Base-by-base conservation (phyloP, 2,797 vertebrate genomes). In the Thalassophryne amazonica region DNA sequence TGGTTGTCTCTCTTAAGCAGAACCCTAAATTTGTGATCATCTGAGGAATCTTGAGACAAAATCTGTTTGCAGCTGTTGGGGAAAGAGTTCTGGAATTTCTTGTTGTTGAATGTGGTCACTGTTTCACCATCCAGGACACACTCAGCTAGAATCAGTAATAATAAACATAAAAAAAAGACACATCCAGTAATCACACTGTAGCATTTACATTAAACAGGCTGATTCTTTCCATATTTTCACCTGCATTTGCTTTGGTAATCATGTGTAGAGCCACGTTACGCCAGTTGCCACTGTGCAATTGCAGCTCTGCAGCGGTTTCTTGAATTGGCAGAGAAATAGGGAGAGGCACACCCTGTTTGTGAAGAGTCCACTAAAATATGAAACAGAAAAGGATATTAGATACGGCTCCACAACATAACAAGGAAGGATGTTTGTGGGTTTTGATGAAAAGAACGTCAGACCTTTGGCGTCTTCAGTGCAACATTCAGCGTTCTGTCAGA, bases 21-120 rank as follows among this genome's bases (percentile, higher is more conserved):
- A 72, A 94, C 83, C 33, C 93, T 54, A 62, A 94, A 94, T 69
- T 92, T 93, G 24, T 89, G 76, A 53, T 93, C 89, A 8, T 55
- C 2, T 11, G 89, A 92, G 41, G 91, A 92, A 53, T 95, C 93
- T 55, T 93, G 91, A 47, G 83, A 86, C 75, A 95, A 63, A 39
- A 94, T 67, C 25, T 94, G 91, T 76, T 81, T 70, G 71, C 91
- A 95, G 13, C 85, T 87, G 49, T 66, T 67, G 3, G 91, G 89
- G 82, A 92, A 81, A 45, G 86, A 65, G 2, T 85, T 89, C 40
- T 69, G 82, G 65, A 63, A 86, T 37, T 19, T 61, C 42, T 51
- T 76, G 1, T 84, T 74, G 56, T 86, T 87, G 65, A 88, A 88
- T 30, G 84, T 86, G 24, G 10, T 34, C 49, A 80, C 1, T 11